phyloP scores from a whole-genome alignment of 23 tunicate species.

The Diplosoma virens region DNA sequence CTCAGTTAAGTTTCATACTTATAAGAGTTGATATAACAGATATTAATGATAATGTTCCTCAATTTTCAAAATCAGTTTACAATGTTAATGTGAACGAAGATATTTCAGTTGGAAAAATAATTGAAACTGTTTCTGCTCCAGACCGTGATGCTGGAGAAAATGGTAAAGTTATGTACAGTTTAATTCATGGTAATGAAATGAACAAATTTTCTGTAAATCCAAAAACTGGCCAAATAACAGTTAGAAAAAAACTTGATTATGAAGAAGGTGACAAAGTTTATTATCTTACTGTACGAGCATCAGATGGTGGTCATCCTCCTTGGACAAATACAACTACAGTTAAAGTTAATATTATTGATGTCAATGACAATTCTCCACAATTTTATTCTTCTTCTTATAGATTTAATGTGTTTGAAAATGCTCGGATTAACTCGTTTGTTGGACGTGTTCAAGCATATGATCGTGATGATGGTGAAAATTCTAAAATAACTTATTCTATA shows the following conservation, averaged over 20 bases:
- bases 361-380: slow-evolving; percentile 71
- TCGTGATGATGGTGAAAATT: slow-evolving; percentile 43
- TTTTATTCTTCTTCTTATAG: slow-evolving; percentile 36
- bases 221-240: slow-evolving; percentile 43
- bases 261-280: slow-evolving; percentile 39
- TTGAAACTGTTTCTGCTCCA: slow-evolving; percentile 51
- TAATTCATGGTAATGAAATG: slow-evolving; percentile 35
- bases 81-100: slow-evolving; percentile 45
- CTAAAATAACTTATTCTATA: slow-evolving; percentile 54
- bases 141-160: slow-evolving; percentile 68
- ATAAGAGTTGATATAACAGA: slow-evolving; percentile 49
- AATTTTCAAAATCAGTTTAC: slow-evolving; percentile 56
- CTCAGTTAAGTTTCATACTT: slow-evolving; percentile 5
- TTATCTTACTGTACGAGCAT: slow-evolving; percentile 45
- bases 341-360: slow-evolving; percentile 44
- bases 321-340: slow-evolving; percentile 30
- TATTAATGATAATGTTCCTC: slow-evolving; percentile 74
- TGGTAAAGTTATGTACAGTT: slow-evolving; percentile 60
- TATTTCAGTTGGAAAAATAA: slow-evolving; percentile 34
- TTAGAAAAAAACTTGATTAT: slow-evolving; percentile 39
- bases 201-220: slow-evolving; percentile 46
- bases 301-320: slow-evolving; percentile 75
- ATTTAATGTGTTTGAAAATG: slow-evolving; percentile 38
- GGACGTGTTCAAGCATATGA: slow-evolving; percentile 53
- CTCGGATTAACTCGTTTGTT: slow-evolving; percentile 1